These are phyloP conservation scores for Oikopleura dioica DNA, from an alignment of 23 tunicate genomes.

Conservation along the genomic window DNA sequence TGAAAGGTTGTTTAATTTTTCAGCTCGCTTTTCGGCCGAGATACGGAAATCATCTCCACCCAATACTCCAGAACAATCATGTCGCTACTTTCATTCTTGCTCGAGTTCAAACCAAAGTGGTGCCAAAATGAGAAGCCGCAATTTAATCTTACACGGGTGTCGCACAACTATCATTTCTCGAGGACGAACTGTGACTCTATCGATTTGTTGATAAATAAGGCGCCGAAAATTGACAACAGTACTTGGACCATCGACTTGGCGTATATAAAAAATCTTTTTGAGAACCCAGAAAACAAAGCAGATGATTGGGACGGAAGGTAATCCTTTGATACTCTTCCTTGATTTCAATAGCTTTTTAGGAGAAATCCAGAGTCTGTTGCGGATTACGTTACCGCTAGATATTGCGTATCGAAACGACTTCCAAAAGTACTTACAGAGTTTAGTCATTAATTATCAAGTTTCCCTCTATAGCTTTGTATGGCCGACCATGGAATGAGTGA, in stretches of 20 bases:
- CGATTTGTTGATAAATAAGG: background rate
- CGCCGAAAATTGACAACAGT: background rate
- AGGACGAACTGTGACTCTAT: background rate
- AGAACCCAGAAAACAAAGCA: background rate
- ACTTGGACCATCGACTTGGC: constrained; percentile 5
- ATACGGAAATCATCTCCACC: background rate
- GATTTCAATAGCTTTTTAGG: too few species aligned
- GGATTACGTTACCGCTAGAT: background rate
- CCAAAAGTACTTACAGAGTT: background rate
- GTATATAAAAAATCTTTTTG: background rate
- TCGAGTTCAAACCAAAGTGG: background rate
- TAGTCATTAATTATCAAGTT: background rate
- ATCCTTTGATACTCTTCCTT: too few species aligned
- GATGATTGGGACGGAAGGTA: background rate
- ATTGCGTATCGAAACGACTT: background rate
- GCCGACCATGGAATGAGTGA: background rate
- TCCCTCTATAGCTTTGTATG: background rate
- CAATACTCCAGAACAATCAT: background rate
- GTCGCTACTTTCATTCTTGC: background rate
- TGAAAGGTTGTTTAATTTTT: too few species aligned
- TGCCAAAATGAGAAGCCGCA: background rate
- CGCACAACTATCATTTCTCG: background rate
- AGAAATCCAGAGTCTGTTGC: constrained; percentile 11
- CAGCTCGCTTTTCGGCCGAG: background rate
- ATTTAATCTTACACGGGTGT: background rate